These are phyloP conservation scores for Blennius ocellaris DNA, from an alignment of 2,113 vertebrate species.

Conservation along the genomic window DNA sequence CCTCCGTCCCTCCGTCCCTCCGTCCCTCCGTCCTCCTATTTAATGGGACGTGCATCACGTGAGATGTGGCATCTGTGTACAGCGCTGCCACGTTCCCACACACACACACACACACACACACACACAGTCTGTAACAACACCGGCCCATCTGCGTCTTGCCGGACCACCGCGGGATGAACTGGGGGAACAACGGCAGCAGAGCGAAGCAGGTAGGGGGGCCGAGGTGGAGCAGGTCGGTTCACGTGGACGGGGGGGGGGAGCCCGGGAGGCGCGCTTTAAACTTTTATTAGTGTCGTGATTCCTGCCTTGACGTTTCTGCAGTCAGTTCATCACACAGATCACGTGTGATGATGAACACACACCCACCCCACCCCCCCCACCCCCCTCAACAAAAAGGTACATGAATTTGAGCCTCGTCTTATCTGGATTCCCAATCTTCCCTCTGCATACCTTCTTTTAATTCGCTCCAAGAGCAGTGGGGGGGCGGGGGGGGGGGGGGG, in stretches of 20 bases:
- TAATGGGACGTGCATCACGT: conserved; percentile 79
- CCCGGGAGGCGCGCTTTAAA: conserved; percentile 17
- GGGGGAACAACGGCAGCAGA: conserved; percentile 8
- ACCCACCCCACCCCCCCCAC: too few relatives aligned
- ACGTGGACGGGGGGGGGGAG: background rate
- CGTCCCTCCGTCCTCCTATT: conserved; percentile 72
- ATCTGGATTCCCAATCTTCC: conserved; percentile 44
- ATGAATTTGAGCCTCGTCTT: conserved; percentile 5
- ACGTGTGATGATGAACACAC: too few relatives aligned
- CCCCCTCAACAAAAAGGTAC: background rate
- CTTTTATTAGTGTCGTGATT: conserved; percentile 27
- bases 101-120: too few relatives aligned
- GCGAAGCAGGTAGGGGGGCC: conserved; percentile 1
- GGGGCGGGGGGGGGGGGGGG: conserved; percentile 26
- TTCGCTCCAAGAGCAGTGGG: conserved; percentile 26
- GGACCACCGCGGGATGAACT: conserved; percentile 20
- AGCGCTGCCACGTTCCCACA: conserved; percentile 50
- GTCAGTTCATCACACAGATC: conserved; percentile 26
- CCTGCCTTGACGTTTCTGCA: conserved; percentile 30
- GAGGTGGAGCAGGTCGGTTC: conserved; percentile 19
- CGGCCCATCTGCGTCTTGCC: conserved; percentile 61
- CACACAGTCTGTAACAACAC: conserved; percentile 48
- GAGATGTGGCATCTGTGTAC: conserved; percentile 80
- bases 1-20: too few relatives aligned
- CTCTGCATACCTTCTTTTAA: conserved; percentile 48